Evolutionary conservation across 2,888 invertebrate genomes (phyloP), one percentile per base, ranked within the genome.

Genomic region (Sphaerophoria rueppellii): DNA sequence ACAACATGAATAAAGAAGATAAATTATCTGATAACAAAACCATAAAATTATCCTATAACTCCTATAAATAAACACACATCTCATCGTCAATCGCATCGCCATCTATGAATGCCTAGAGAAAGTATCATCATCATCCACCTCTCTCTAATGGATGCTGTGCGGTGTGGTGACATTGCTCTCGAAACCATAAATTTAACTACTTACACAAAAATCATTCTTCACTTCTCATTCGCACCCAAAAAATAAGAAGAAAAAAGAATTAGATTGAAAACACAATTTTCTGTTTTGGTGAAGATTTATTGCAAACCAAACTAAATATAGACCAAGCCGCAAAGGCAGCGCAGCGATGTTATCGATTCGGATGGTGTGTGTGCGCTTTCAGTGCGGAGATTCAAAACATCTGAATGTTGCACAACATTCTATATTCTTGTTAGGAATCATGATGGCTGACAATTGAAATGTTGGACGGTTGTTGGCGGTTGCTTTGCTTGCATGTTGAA

Each of bases 21-120:
- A 81, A 86, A 81, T 82, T 82, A 82, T 65, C 86, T 70, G 86
- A 86, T 86, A 86, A 86, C 86, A 34, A 82, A 86, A 86, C 86
- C 86, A 77, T 74, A 73, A 86, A 81, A 80, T 77, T 63, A 74
- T 81, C 74, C 77, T 63, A 81, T 81, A 86, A 77, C 34, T 76
- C 63, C 80, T 60, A 80, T 80, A 80, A 85, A 60, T 55, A 58
- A 24, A 43, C 12, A 43, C 43, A 5, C 9, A 43, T 11, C 40
- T 1, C 40, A 6, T 40, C 6, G 6, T 7, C 9, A 40, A 9
- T 24, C 71, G 43, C 80, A 75, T 73, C 82, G 86, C 86, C 86
- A 86, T 86, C 86, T 86, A 86, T 82, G 86, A 82, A 60, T 78
- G 60, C 55, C 70, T 86, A 86, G 86, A 77, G 81, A 81, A 86